Evolutionary conservation across 1,140 invertebrate species (phyloP), one percentile per base, ranked within the genome.

Genomic region (Lepidurus packardi): DNA sequence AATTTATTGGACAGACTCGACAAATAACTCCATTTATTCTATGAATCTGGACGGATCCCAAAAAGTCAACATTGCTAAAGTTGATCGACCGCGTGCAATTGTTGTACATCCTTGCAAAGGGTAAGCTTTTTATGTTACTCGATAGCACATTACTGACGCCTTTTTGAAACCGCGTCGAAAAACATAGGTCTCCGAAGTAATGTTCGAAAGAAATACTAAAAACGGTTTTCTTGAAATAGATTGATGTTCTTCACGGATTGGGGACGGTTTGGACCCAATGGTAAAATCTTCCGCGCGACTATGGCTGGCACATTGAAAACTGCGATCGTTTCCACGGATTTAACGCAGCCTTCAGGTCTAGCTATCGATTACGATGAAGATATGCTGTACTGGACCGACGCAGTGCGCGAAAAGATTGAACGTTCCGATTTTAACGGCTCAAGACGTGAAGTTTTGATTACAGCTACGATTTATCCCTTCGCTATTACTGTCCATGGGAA

Each of bases 361-460:
- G 94, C 96, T 0, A 94, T 99, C 44, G 98, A 99, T 86, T 98
- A 96, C 83, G 95, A 98, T 41, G 96, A 98, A 34, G 89, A 91
- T 24, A 96, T 94, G 88, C 85, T 99, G 0, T 99, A 99, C 83
- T 99, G 97, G 97, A 98, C 97, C 0, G 98, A 99, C 85, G 96
- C 97, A 0, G 93, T 97, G 0, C 87, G 94, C 44, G 96, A 99
- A 84, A 98, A 98, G 85, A 99, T 99, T 80, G 98, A 99, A 87
- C 86, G 96, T 24, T 93, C 94, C 0, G 92, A 93, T 84, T 84
- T 98, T 7, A 92, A 98, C 84, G 97, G 97, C 4, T 90, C 88
- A 16, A 87, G 89, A 80, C 82, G 90, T 81, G 87, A 90, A 81
- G 86, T 87, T 6, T 84, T 88, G 45, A 84, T 85, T 7, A 73